phyloP scores from a whole-genome alignment of 2,888 invertebrate species.

The Scaptomyza flava region DNA sequence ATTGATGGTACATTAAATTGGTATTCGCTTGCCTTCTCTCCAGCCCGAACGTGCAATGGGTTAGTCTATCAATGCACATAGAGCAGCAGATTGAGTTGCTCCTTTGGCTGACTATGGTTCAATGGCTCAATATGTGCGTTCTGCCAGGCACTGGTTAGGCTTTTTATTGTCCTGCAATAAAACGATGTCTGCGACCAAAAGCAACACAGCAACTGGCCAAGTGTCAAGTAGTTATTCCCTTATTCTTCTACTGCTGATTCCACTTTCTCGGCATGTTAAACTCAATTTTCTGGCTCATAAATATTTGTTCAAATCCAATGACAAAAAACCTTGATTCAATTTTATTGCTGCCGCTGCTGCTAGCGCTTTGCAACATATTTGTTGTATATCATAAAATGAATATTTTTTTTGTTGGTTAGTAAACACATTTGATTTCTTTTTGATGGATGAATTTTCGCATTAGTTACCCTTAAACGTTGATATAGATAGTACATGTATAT shows the following conservation, averaged over 20 bases:
- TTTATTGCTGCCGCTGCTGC: constrained; percentile 25
- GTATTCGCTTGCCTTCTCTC: constrained; percentile 7
- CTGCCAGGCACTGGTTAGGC: constrained; percentile 57
- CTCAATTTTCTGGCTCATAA: constrained; percentile 75
- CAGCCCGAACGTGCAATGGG: constrained; percentile 38
- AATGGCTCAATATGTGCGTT: constrained; percentile 72
- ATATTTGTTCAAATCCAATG: constrained; percentile 70
- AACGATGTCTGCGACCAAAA: constrained; percentile 19
- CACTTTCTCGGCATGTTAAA: constrained; percentile 36
- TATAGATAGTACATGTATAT: not conserved
- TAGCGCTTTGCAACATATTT: constrained; percentile 35
- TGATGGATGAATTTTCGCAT: constrained; percentile 26
- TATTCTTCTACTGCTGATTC: not conserved
- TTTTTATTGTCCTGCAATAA: constrained; percentile 69
- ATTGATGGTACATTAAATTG: constrained; percentile 78
- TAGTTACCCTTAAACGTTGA: constrained; percentile 16
- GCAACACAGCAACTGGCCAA: constrained; percentile 25
- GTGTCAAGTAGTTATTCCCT: constrained; percentile 60
- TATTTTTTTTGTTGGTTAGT: constrained; percentile 26
- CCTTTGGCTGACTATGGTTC: constrained; percentile 21
- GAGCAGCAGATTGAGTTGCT: constrained; percentile 37
- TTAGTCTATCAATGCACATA: constrained; percentile 61
- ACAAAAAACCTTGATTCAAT: constrained; percentile 67
- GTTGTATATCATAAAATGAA: constrained; percentile 47
- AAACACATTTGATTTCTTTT: constrained; percentile 36